Evolutionary conservation across 2,113 vertebrate genomes (phyloP).

Genomic region (Rousettus leschenaultii): DNA sequence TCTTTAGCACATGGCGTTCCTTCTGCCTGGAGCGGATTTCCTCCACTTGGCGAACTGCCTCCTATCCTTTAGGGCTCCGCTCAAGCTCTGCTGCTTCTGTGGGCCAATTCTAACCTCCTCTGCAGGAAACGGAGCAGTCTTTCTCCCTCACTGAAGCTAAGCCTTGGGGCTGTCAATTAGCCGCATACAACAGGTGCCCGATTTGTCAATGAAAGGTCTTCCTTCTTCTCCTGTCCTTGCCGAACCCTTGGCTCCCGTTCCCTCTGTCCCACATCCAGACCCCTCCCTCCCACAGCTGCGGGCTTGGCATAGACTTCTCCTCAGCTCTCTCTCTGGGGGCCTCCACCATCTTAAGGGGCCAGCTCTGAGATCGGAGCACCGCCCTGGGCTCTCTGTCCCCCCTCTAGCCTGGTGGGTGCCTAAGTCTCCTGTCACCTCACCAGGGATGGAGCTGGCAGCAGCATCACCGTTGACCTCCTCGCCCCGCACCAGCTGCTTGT

Average conservation of each 20-base stretch:
- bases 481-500: constrained; percentile 92
- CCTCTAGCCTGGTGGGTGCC: not conserved
- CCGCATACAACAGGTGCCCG: not conserved
- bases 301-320: not conserved
- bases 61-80: not conserved
- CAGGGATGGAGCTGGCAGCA: constrained; percentile 77
- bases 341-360: not conserved
- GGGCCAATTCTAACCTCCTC: not conserved
- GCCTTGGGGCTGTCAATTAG: not conserved
- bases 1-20: not conserved
- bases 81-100: not conserved
- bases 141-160: not conserved
- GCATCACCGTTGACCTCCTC: constrained; percentile 93
- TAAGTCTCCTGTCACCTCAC: constrained; percentile 70
- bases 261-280: not conserved
- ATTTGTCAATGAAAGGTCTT: not conserved
- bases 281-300: not conserved
- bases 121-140: not conserved
- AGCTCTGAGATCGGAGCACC: not conserved
- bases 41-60: not conserved
- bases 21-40: not conserved
- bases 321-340: not conserved
- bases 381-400: not conserved
- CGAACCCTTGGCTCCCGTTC: not conserved
- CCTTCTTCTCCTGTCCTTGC: not conserved